Base-by-base conservation (phyloP, 2,113 vertebrate genomes). In the Oncorhynchus keta region DNA sequence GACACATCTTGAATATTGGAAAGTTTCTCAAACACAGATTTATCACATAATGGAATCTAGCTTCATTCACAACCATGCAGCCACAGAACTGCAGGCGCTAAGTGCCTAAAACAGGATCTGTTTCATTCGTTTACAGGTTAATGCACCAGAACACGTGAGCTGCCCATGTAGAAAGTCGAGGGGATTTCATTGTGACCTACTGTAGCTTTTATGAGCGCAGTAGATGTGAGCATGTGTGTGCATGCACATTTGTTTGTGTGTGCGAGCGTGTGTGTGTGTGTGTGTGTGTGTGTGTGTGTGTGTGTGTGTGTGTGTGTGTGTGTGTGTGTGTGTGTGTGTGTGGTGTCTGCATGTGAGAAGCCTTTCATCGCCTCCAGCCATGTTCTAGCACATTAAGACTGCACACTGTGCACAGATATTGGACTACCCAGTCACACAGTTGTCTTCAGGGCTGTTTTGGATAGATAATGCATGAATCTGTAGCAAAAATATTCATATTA, bases 41-140 rank as follows among this genome's bases (percentile, higher is more conserved):
- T 85, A 89, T 92, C 90, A 88, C 80, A 88, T 89, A 89, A 92
- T 88, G 76, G 77, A 76, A 85, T 91, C 85, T 85, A 77, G 79
- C 76, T 79, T 75, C 6, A 51, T 81, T 88, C 79, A 74, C 75
- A 76, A 55, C 71, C 70, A 70, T 75, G 70, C 79, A 49, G 76
- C 76, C 70, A 61, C 72, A 78, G 64, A 79, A 81, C 76, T 76
- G 62, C 72, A 48, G 71, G 57, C 35, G 70, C 65, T 61, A 16
- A 35, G 68, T 61, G 69, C 45, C 73, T 73, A 68, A 70, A 86
- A 89, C 76, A 73, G 78, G 55, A 81, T 72, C 28, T 57, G 61
- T 79, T 86, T 73, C 76, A 83, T 70, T 85, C 74, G 68, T 57
- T 68, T 69, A 22, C 24, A 28, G 55, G 75, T 59, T 73, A 79